Evolutionary conservation across 2,888 invertebrate species (phyloP).

Genomic region (Anoncus sp.): DNA sequence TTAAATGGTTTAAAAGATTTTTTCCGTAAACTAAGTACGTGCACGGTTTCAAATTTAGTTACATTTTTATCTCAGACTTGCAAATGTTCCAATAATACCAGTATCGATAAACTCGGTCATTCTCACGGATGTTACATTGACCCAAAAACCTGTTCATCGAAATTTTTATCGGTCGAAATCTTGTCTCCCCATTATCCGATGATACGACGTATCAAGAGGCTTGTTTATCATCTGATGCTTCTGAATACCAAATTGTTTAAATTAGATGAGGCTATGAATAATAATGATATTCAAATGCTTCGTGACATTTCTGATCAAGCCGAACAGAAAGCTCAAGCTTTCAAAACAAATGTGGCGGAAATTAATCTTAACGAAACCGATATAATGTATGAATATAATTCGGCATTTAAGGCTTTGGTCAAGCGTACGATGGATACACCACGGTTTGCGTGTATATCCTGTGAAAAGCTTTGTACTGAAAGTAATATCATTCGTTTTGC

Average conservation of each 20-base stretch:
- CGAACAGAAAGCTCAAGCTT: too few species aligned
- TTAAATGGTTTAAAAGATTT: conserved; percentile 18
- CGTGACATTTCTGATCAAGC: too few species aligned
- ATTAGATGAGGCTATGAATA: conserved; percentile 1
- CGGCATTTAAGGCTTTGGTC: too few species aligned
- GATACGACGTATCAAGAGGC: conserved; percentile 35
- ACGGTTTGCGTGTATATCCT: too few species aligned
- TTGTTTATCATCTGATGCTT: conserved; percentile 27
- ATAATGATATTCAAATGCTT: too few species aligned
- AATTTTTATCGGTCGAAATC: conserved; percentile 8
- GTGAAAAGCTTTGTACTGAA: too few species aligned
- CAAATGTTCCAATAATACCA: conserved; percentile 8
- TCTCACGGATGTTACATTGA: conserved; percentile 9
- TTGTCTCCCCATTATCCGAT: background rate
- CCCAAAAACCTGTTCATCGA: conserved; percentile 9
- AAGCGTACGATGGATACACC: too few species aligned
- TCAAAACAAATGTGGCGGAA: too few species aligned
- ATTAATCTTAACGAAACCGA: too few species aligned
- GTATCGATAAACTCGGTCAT: conserved; percentile 3
- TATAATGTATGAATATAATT: too few species aligned
- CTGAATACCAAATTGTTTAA: background rate
- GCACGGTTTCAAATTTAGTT: background rate
- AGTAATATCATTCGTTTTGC: too few species aligned
- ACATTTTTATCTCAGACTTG: conserved; percentile 19
- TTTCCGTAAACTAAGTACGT: background rate